A percentile compares a stretch with the other conserved stretches of the same genome.
Evolutionary conservation across 2,888 invertebrate species (phyloP).

Genomic region (Bembecia ichneumoniformis): DNA sequence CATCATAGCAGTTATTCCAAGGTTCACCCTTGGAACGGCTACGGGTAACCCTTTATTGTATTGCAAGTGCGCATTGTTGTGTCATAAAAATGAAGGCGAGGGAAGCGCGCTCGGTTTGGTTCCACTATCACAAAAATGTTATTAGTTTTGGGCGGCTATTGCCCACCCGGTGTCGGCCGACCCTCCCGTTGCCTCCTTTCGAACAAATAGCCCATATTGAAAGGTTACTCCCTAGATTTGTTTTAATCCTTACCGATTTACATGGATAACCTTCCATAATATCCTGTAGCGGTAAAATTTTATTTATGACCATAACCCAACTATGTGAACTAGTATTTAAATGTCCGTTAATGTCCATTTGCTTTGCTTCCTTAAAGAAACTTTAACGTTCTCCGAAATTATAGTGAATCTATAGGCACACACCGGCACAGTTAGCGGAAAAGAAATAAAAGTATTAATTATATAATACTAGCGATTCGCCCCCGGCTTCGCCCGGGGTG

Average conservation of each 20-base stretch:
- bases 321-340: background rate
- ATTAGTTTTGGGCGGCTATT: constrained; percentile 68
- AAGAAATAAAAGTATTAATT: too few species aligned
- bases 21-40: constrained; percentile 16
- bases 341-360: too few species aligned
- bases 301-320: too few species aligned
- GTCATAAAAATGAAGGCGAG: constrained; percentile 50
- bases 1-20: constrained; percentile 2
- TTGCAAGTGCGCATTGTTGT: constrained; percentile 57
- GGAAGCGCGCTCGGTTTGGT: constrained; percentile 49
- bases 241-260: constrained; percentile 14
- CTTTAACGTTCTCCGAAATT: too few species aligned
- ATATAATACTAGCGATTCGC: too few species aligned
- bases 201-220: constrained; percentile 24
- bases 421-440: too few species aligned
- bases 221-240: constrained; percentile 20
- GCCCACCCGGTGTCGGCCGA: constrained; percentile 46
- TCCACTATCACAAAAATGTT: constrained; percentile 67
- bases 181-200: constrained; percentile 40
- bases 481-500: too few species aligned
- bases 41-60: constrained; percentile 47
- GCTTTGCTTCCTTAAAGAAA: too few species aligned
- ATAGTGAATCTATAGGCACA: too few species aligned
- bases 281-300: background rate
- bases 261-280: constrained; percentile 1